phyloP scores from a whole-genome alignment of 1,140 invertebrate genomes.

The Conopomorpha cramerella region DNA sequence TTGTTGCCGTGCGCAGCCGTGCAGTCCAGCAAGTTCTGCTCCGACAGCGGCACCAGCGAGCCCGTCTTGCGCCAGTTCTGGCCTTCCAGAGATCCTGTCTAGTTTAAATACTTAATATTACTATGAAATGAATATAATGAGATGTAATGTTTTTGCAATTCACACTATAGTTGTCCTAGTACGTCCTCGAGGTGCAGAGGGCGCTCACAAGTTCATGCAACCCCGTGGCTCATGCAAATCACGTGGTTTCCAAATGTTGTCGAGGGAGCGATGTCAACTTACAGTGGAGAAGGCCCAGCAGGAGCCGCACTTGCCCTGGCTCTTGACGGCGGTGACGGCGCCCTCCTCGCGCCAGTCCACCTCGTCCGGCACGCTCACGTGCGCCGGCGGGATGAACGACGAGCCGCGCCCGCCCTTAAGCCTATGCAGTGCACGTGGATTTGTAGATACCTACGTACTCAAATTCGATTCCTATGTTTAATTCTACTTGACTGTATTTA shows the following conservation, averaged over 20 bases:
- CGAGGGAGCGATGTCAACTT: slow-evolving; percentile 74
- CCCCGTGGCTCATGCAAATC: no score
- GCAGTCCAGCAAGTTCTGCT: slow-evolving; percentile 95
- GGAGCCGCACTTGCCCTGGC: slow-evolving; percentile 88
- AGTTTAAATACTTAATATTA: slow-evolving; percentile 83
- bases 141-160: no score
- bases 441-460: no score
- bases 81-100: slow-evolving; percentile 91
- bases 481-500: no score
- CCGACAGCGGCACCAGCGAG: slow-evolving; percentile 83
- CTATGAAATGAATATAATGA: slow-evolving; percentile 6
- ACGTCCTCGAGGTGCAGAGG: no score
- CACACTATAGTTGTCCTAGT: no score
- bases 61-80: slow-evolving; percentile 85
- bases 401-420: slow-evolving; percentile 45
- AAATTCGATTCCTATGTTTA: no score
- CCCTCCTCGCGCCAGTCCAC: slow-evolving; percentile 78
- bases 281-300: slow-evolving; percentile 3
- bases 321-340: slow-evolving; percentile 67
- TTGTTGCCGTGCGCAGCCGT: slow-evolving; percentile 85
- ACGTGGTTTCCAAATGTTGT: no score
- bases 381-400: slow-evolving; percentile 75
- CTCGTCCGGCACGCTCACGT: slow-evolving; percentile 69
- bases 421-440: no score
- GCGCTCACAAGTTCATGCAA: no score